phyloP scores from a whole-genome alignment of 2,888 invertebrate species.

The Cyclophora albipunctata region DNA sequence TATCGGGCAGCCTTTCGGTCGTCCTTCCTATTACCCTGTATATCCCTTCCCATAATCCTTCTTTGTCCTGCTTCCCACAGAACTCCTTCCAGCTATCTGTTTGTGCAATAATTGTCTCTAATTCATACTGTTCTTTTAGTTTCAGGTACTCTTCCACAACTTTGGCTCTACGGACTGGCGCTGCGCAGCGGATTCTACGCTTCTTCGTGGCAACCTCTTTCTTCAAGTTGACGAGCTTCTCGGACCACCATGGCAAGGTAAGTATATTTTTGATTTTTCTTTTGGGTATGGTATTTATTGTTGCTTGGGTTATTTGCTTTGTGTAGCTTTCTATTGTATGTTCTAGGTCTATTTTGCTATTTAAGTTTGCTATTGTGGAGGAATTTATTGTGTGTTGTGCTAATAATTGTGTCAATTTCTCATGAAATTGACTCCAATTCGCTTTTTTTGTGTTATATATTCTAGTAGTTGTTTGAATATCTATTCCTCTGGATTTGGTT shows the following conservation, averaged over 20 bases:
- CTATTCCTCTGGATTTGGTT: background rate
- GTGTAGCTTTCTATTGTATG: background rate
- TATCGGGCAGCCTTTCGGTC: no score
- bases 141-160: slow-evolving; percentile 10
- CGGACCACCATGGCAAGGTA: slow-evolving; percentile 18
- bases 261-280: background rate
- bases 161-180: slow-evolving; percentile 4
- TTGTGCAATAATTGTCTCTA: background rate
- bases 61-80: slow-evolving; percentile 14
- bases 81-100: slow-evolving; percentile 13
- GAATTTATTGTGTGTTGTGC: background rate
- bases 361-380: no score
- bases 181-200: slow-evolving; percentile 10
- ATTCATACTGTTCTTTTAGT: slow-evolving; percentile 8
- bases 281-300: slow-evolving; percentile 7
- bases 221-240: slow-evolving; percentile 1
- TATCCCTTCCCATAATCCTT: background rate
- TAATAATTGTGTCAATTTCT: slow-evolving; percentile 6
- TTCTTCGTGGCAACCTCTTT: slow-evolving; percentile 8
- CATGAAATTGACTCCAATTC: slow-evolving; percentile 15
- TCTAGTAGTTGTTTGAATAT: slow-evolving; percentile 7
- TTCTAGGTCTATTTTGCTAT: no score
- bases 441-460: slow-evolving; percentile 17
- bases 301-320: slow-evolving; percentile 4
- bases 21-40: no score